phyloP scores from a whole-genome alignment of 1,140 invertebrate genomes.

The Aphelenchoides fujianensis region DNA sequence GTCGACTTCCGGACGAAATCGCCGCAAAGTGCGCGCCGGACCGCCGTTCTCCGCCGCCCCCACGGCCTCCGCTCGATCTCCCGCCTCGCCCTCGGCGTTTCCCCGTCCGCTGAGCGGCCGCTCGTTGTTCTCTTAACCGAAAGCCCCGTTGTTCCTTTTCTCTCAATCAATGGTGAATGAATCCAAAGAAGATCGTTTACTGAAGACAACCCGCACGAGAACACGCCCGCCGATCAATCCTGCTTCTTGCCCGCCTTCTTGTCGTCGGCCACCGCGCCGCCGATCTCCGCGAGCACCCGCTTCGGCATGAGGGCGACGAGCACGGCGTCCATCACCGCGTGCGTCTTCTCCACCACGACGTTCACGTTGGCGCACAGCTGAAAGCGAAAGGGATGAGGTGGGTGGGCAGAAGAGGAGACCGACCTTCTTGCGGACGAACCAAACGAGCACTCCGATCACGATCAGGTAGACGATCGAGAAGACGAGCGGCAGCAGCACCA shows the following conservation, averaged over 20 bases:
- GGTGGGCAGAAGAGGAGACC: not conserved
- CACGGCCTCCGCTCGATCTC: not conserved
- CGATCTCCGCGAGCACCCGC: not conserved
- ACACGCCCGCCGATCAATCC: not conserved
- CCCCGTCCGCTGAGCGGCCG: not conserved
- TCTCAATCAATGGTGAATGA: not conserved
- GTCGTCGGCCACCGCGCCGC: not conserved
- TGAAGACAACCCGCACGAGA: not conserved
- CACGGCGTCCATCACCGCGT: conserved; percentile 11
- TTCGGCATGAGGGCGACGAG: not conserved
- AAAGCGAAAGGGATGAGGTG: not conserved
- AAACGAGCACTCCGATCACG: not conserved
- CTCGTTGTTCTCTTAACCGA: not conserved
- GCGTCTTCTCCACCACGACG: conserved; percentile 1
- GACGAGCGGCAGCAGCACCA: not conserved
- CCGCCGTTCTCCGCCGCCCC: not conserved
- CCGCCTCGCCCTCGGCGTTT: not conserved
- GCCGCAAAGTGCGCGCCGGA: conserved; percentile 9
- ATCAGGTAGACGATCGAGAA: not conserved
- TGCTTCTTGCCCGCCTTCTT: conserved; percentile 7
- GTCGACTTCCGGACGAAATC: conserved; percentile 35
- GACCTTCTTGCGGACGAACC: not conserved
- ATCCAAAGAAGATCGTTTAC: not conserved
- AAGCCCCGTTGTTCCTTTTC: no score
- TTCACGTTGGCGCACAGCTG: conserved; percentile 1